Percentiles rank a stretch among this genome's conserved stretches.
These are phyloP conservation scores for Drosophila diplacantha DNA, from an alignment of 2,888 invertebrate genomes.

Conservation along the genomic window DNA sequence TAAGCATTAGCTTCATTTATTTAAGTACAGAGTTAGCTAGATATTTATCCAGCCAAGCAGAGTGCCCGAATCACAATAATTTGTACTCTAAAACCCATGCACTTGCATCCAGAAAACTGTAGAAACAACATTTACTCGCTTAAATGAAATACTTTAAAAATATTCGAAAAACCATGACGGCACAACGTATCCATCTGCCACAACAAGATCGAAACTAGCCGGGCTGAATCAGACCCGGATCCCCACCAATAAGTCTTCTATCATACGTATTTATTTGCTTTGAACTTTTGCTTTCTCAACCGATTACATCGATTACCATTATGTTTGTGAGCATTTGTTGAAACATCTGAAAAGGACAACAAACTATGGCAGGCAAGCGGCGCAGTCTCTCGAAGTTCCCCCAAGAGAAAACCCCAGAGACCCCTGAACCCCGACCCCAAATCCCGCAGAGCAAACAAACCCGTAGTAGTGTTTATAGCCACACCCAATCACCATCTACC, in stretches of 20 bases:
- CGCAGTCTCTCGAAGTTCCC: constrained; percentile 27
- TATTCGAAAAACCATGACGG: constrained; percentile 17
- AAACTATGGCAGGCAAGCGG: constrained; percentile 69
- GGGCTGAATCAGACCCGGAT: constrained; percentile 12
- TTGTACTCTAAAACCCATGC: background rate
- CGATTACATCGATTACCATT: constrained; percentile 32
- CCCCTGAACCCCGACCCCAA: constrained; percentile 13
- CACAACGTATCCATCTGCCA: constrained; percentile 6
- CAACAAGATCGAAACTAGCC: constrained; percentile 4
- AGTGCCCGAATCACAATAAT: background rate
- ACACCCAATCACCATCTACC: constrained; percentile 50
- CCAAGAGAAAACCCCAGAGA: background rate
- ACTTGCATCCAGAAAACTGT: constrained; percentile 3
- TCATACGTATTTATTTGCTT: constrained; percentile 51
- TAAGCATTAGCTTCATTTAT: constrained; percentile 1
- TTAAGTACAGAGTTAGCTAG: background rate
- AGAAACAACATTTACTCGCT: constrained; percentile 3
- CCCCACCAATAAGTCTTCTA: constrained; percentile 37
- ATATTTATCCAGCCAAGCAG: background rate
- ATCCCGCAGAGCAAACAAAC: constrained; percentile 20
- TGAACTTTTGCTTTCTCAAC: constrained; percentile 34
- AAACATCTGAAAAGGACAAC: constrained; percentile 64
- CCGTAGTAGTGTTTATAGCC: constrained; percentile 39
- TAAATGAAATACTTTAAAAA: background rate
- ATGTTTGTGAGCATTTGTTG: constrained; percentile 41